phyloP scores from a whole-genome alignment of 2,113 vertebrate genomes.

The Emydocephalus ijimae region DNA sequence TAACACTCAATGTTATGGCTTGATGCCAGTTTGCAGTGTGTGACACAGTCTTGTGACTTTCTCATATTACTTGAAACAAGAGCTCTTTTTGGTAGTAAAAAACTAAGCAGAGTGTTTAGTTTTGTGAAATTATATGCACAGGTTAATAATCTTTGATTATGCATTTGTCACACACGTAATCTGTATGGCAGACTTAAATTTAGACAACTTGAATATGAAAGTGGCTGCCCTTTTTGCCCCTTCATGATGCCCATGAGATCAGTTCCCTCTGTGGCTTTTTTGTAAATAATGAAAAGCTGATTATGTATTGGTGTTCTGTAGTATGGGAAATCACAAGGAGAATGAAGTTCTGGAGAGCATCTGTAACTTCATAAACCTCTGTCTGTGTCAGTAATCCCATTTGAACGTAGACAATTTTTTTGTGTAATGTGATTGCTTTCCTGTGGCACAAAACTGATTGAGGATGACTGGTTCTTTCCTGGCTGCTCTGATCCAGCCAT shows the following conservation, averaged over 20 bases:
- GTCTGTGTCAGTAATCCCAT: constrained; percentile 41
- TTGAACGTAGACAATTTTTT: constrained; percentile 37
- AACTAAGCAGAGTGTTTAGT: not conserved
- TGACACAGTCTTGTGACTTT: constrained; percentile 52
- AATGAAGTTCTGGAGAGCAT: constrained; percentile 28
- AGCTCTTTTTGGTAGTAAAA: constrained; percentile 22
- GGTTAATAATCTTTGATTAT: constrained; percentile 12
- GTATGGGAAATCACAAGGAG: constrained; percentile 54
- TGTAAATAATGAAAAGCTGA: constrained; percentile 1
- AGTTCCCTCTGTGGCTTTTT: constrained; percentile 26
- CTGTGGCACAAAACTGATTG: constrained; percentile 99
- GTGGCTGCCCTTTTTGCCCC: constrained; percentile 21
- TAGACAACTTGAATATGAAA: constrained; percentile 31
- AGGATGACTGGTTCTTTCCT: constrained; percentile 99
- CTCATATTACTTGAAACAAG: constrained; percentile 42
- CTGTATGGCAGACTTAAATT: not conserved
- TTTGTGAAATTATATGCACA: not conserved
- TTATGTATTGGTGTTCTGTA: not conserved
- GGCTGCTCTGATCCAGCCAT: constrained; percentile 96
- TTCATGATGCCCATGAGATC: constrained; percentile 29
- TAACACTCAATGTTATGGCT: constrained; percentile 36
- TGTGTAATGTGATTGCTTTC: constrained; percentile 67
- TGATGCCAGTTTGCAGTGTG: constrained; percentile 47
- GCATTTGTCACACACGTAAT: constrained; percentile 1
- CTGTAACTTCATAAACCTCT: constrained; percentile 46